These are phyloP conservation scores for Eugnorisma glareosa DNA, from an alignment of 2,888 invertebrate genomes.

Conservation along the genomic window DNA sequence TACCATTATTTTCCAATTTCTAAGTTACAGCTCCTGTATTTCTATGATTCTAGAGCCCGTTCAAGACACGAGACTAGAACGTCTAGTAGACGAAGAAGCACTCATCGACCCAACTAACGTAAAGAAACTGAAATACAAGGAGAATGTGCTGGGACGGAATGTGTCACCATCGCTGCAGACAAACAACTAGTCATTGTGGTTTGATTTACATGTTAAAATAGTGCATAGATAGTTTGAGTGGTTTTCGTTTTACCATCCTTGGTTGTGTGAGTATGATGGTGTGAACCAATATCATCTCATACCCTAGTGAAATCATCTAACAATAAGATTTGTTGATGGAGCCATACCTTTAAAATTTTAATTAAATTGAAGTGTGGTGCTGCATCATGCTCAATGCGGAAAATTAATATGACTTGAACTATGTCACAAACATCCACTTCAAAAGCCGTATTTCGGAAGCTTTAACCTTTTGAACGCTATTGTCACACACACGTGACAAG, in stretches of 20 bases:
- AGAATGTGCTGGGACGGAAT: constrained; percentile 92
- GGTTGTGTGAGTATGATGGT: neutral
- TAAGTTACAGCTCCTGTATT: neutral
- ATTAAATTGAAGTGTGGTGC: neutral
- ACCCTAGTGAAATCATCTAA: neutral
- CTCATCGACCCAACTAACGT: constrained; percentile 91
- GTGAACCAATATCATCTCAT: neutral
- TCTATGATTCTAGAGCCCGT: constrained; percentile 91
- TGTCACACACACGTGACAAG: too few species aligned
- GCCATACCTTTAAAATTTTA: neutral
- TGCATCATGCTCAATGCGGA: neutral
- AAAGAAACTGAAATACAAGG: constrained; percentile 92
- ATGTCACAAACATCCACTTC: neutral
- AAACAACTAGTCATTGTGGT: constrained; percentile 56
- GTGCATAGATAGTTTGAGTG: constrained; percentile 4
- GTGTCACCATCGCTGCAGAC: constrained; percentile 91
- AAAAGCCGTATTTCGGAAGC: too few species aligned
- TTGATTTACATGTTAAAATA: constrained; percentile 5
- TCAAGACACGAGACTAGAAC: constrained; percentile 93
- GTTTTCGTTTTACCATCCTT: neutral
- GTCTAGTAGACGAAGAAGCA: constrained; percentile 91
- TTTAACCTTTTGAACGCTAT: too few species aligned
- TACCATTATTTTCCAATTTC: neutral
- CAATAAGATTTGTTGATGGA: neutral
- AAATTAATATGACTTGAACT: too few species aligned